phyloP scores from a whole-genome alignment of 2,888 invertebrate species.

The Halictus quadricinctus region DNA sequence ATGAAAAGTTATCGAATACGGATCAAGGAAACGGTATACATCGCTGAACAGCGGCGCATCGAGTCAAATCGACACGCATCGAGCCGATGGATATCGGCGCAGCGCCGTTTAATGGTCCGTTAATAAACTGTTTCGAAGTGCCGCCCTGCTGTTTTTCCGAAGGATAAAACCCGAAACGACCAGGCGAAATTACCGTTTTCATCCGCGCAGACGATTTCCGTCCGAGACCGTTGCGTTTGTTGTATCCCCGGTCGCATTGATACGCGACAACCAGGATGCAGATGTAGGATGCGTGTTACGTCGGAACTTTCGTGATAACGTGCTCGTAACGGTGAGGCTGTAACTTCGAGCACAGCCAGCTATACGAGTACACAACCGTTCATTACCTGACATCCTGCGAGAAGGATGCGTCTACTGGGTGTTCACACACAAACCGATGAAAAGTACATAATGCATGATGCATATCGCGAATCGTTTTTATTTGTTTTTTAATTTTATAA shows the following conservation, averaged over 20 bases:
- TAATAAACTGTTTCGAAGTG: constrained; percentile 33
- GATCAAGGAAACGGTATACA: not conserved
- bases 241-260: constrained; percentile 16
- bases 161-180: constrained; percentile 27
- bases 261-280: constrained; percentile 8
- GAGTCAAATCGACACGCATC: constrained; percentile 2
- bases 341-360: constrained; percentile 54
- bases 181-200: not conserved
- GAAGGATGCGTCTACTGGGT: not conserved
- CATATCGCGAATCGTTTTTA: no score
- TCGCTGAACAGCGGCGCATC: not conserved
- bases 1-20: not conserved
- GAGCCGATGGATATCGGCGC: not conserved
- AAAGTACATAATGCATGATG: no score
- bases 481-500: no score
- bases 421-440: not conserved
- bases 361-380: constrained; percentile 30
- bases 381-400: constrained; percentile 31
- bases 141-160: not conserved
- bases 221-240: not conserved
- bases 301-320: constrained; percentile 63
- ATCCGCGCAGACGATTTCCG: constrained; percentile 7
- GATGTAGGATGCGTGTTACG: constrained; percentile 31
- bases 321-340: constrained; percentile 54
- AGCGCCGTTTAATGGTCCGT: constrained; percentile 22